Evolutionary conservation across 2,113 vertebrate genomes (phyloP).

Genomic region (Micromys minutus): DNA sequence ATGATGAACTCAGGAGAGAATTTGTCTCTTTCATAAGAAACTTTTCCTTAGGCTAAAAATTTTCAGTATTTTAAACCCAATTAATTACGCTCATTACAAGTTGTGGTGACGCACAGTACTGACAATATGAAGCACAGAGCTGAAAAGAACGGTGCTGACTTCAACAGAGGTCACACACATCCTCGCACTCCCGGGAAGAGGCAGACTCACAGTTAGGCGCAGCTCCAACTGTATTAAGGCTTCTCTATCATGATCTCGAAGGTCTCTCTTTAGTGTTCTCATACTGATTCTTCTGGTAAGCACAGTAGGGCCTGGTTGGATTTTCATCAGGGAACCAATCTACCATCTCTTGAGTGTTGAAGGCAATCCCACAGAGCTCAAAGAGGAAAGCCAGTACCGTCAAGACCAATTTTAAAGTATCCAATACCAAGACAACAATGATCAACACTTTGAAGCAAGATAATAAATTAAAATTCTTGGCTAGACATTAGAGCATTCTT

Average conservation of each 20-base stretch:
- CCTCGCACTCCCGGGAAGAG: constrained; percentile 76
- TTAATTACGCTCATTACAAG: constrained; percentile 41
- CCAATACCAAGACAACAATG: constrained; percentile 81
- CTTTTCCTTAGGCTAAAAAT: constrained; percentile 65
- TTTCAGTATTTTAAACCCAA: constrained; percentile 68
- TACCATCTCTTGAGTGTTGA: constrained; percentile 77
- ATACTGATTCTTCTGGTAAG: constrained; percentile 50
- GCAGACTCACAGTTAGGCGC: constrained; percentile 68
- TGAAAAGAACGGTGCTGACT: constrained; percentile 73
- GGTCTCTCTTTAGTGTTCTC: constrained; percentile 69
- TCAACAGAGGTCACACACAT: constrained; percentile 72
- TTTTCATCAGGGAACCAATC: constrained; percentile 74
- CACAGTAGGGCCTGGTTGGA: constrained; percentile 75
- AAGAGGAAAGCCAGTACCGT: constrained; percentile 71
- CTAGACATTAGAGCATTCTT: constrained; percentile 81
- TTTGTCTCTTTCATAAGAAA: constrained; percentile 67
- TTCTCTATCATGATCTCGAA: constrained; percentile 76
- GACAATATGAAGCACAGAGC: constrained; percentile 71
- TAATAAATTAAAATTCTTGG: constrained; percentile 85
- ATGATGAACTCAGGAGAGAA: constrained; percentile 78
- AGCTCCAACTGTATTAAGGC: constrained; percentile 85
- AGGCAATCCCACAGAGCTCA: constrained; percentile 71
- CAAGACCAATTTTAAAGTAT: constrained; percentile 69
- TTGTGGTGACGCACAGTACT: constrained; percentile 63
- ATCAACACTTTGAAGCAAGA: constrained; percentile 80